Evolutionary conservation across 2,113 vertebrate species (phyloP).

Genomic region (Cricetomys ansorgei): DNA sequence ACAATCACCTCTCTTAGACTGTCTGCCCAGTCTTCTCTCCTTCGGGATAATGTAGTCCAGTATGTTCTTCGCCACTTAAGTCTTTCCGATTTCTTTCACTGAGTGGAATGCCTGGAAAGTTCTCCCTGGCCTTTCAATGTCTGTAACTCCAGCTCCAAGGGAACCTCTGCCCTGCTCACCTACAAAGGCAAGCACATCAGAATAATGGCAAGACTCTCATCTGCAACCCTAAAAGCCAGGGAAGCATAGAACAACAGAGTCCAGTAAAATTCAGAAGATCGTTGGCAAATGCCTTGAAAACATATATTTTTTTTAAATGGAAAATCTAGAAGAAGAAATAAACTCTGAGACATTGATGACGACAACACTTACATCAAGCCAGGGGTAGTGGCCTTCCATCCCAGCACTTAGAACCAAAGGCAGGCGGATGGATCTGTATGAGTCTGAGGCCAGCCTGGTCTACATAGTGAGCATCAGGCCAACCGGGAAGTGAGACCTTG

Average conservation of each 20-base stretch:
- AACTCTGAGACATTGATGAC: not conserved
- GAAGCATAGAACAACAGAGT: not conserved
- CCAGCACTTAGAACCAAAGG: not conserved
- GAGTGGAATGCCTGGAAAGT: not conserved
- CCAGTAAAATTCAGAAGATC: not conserved
- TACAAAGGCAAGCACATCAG: not conserved
- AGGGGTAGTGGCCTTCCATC: not conserved
- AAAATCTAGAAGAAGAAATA: not conserved
- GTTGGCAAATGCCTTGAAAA: not conserved
- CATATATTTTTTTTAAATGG: not conserved
- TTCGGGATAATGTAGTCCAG: too few species aligned
- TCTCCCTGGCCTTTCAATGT: not conserved
- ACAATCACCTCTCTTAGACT: not conserved
- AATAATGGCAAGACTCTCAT: not conserved
- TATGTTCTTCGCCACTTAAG: not conserved
- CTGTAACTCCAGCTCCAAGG: not conserved
- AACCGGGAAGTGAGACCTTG: not conserved
- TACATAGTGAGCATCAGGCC: not conserved
- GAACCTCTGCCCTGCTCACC: not conserved
- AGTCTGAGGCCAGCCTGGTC: not conserved
- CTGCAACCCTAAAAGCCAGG: not conserved
- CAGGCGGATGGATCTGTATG: fast-evolving
- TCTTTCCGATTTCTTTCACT: too few species aligned
- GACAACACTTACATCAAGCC: not conserved
- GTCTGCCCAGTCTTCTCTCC: not conserved